These are phyloP conservation scores for Andricus grossulariae DNA, from an alignment of 1,140 invertebrate species.

Conservation along the genomic window DNA sequence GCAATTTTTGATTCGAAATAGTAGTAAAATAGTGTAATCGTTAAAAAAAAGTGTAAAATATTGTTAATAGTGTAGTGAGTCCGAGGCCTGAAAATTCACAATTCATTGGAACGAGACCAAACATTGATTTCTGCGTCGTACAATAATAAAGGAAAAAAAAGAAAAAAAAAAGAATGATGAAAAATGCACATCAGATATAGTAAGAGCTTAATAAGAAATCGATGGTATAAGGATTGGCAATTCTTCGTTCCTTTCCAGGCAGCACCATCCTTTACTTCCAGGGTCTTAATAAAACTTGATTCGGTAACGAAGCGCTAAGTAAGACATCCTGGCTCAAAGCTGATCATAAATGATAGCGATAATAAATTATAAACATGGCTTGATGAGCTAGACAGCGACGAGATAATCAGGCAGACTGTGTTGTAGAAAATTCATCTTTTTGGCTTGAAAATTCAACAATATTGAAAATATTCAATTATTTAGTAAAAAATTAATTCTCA, in stretches of 20 bases:
- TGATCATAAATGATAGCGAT: conserved; percentile 22
- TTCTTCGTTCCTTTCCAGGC: conserved; percentile 3
- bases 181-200: conserved; percentile 4
- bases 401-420: neutral
- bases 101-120: neutral
- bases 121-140: neutral
- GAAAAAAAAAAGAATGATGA: neutral
- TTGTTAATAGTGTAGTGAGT: too few relatives aligned
- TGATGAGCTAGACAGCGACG: conserved; percentile 17
- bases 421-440: neutral
- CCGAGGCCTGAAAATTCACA: too few relatives aligned
- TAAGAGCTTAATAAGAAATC: neutral
- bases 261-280: neutral
- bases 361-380: conserved; percentile 24
- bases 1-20: too few relatives aligned
- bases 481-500: neutral
- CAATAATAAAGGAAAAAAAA: neutral
- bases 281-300: conserved; percentile 3
- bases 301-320: conserved; percentile 6
- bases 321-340: conserved; percentile 11
- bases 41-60: too few relatives aligned
- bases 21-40: too few relatives aligned
- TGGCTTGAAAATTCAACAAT: too few relatives aligned
- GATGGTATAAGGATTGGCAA: conserved; percentile 24
- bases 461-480: too few relatives aligned